These are phyloP conservation scores for Noctua janthe DNA, from an alignment of 2,888 invertebrate species.

Conservation along the genomic window DNA sequence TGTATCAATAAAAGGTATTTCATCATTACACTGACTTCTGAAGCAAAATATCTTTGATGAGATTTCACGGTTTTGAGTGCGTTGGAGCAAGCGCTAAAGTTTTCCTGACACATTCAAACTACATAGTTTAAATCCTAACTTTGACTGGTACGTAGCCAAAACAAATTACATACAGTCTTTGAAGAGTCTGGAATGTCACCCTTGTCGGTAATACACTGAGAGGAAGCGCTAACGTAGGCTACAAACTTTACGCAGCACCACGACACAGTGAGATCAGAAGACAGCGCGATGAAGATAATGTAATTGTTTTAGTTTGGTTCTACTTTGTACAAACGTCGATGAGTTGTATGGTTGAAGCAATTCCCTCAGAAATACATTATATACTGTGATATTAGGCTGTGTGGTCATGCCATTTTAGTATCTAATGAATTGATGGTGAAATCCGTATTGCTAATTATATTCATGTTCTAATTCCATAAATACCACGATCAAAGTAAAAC, in stretches of 20 bases:
- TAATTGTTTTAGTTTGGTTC: slow-evolving; percentile 19
- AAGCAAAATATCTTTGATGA: not conserved
- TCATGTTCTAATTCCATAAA: not conserved
- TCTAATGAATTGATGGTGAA: not conserved
- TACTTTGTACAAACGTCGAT: slow-evolving; percentile 18
- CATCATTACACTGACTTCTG: not conserved
- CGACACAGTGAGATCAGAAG: slow-evolving; percentile 4
- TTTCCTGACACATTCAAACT: not conserved
- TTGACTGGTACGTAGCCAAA: not conserved
- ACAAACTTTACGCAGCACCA: slow-evolving; percentile 27
- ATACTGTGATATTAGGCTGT: not conserved
- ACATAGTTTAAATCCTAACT: not conserved
- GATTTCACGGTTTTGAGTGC: not conserved
- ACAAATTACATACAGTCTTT: not conserved
- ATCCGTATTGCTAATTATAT: not conserved
- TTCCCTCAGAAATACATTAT: not conserved
- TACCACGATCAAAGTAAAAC: not conserved
- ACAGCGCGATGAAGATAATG: slow-evolving; percentile 21
- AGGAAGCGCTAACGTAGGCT: slow-evolving; percentile 20
- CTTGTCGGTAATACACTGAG: not conserved
- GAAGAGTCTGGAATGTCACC: slow-evolving; percentile 19
- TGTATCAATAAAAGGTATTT: not conserved
- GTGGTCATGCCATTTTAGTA: not conserved
- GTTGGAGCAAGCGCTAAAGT: not conserved
- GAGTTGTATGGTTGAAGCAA: not conserved